Evolutionary conservation across 1,140 invertebrate genomes (phyloP), one percentile per base, ranked within the genome.

Genomic region (Monochamus saltuarius): DNA sequence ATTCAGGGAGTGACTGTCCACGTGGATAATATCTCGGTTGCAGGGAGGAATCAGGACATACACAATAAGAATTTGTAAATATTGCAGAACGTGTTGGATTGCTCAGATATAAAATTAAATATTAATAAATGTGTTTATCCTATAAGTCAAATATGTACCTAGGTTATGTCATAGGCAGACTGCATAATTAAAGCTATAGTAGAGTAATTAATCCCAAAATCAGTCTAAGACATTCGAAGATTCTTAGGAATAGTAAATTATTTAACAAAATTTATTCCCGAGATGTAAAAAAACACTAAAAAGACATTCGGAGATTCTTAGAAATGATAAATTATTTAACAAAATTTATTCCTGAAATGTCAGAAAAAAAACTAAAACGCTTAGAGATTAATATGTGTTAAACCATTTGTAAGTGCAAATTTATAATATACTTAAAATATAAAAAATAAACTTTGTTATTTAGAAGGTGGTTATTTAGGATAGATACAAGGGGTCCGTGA

Each of bases 161-260:
- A 13, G 77, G 75, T 10, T 67, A 72, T 49, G 43, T 63, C 4
- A 63, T 80, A 2, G 56, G 63, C 14, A 45, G 51, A 47, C 50
- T 71, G 10, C 73, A 75, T 10, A 51, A 54, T 69, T 39, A 37
- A 66, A 57, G 63, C 71, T 13, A 70, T 73, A 8, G 50, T 34
- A 50, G 36, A 65, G 42, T 64, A 73, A 40, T 45, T 9, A 56
- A 14, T 10, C 11, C 72, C 75, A 17, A 58, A 60, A 58, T 71
- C 65, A 56, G 67, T 67, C 13, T 56, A 66, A 49, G 66, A 73
- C 51, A 34, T 78, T 13, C 55, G 70, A 60, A 64, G 68, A 56
- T 70, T 78, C 39, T 55, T 81, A 16, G 76, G 71, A 13, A 69
- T 79, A 50, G 59, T 77, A 0, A 78, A 65, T 10, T 78, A 79